Evolutionary conservation across 2,113 vertebrate species (phyloP), one percentile per base, ranked within the genome.

Genomic region (Thalassarche chlororhynchos): DNA sequence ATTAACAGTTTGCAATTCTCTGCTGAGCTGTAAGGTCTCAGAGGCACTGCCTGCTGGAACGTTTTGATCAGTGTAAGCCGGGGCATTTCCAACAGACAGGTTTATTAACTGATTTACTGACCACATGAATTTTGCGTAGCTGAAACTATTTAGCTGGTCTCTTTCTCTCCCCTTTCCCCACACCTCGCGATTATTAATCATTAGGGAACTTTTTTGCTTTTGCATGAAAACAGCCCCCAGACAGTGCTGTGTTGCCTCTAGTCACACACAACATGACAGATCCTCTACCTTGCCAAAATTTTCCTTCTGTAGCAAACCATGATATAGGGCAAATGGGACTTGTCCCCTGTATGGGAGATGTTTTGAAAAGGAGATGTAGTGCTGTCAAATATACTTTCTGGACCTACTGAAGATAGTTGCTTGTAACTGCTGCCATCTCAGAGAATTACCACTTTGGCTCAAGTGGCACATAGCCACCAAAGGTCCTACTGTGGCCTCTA

Each of bases 21-120:
- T 89, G 80, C 91, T 95, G 96, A 92, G 85, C 91, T 90, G 38
- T 79, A 84, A 95, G 89, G 84, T 93, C 96, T 94, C 70, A 31
- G 87, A 84, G 94, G 93, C 80, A 91, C 76, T 91, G 91, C 55
- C 89, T 94, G 92, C 65, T 94, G 94, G 65, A 88, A 86, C 7
- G 46, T 90, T 97, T 96, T 96, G 97, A 97, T 97, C 97, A 92
- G 72, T 17, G 82, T 66, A 58, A 95, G 87, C 76, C 2, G 0
- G 65, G 90, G 90, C 89, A 95, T 96, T 98, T 97, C 94, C 95
- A 95, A 74, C 70, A 90, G 97, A 96, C 93, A 96, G 84, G 90
- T 98, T 97, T 97, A 96, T 96, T 94, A 94, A 96, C 91, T 95
- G 95, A 97, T 98, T 97, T 96, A 98, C 90, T 94, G 84, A 87